Base-by-base conservation (phyloP, 2,113 vertebrate genomes). In the Ophthalmolycus amberensis region DNA sequence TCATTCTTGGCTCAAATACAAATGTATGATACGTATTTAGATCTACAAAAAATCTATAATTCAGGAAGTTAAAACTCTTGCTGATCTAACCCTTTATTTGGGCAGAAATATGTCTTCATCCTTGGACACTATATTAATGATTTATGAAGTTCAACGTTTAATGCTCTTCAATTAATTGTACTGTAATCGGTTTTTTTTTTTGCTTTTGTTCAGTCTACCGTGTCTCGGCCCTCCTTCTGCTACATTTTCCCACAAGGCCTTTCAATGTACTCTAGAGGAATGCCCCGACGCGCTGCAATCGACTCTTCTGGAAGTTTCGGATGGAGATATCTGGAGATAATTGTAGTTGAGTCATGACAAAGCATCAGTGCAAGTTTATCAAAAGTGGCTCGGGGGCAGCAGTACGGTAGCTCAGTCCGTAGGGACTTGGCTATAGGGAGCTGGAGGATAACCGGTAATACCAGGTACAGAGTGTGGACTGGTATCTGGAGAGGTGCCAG, bases 221-320 rank as follows among this genome's bases (percentile, higher is more conserved):
- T 32, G 9, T 48, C 2, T 60, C 1, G 1, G 15, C 27, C 11
- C 18, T 59, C 22, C 54, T 10, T 46, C 5, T 42, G 34, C 32
- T 44, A 14, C 71, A 77, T 48, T 66, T 83, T 83, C 16, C 62
- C 63, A 74, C 5, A 29, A 74, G 52, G 40, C 71, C 42, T 74
- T 67, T 48, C 59, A 66, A 22, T 20, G 29, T 9, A 59, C 60
- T 46, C 29, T 9, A 22, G 32, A 40, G 32, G 73, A 65, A 25
- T 29, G 22, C 29, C 40, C 22, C 18, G 9, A 50, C 14, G 11
- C 32, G 29, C 4, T 15, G 3, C 29, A 68, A 32, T 40, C 40
- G 11, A 10, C 20, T 42, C 18, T 18, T 40, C 22, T 22, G 37
- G 20, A 50, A 3, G 22, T 71, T 63, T 64, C 18, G 46, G 5